Percentiles rank a stretch among this genome's conserved stretches.
Evolutionary conservation across 1,140 invertebrate genomes (phyloP).

Genomic region (Brachionus koreanus): DNA sequence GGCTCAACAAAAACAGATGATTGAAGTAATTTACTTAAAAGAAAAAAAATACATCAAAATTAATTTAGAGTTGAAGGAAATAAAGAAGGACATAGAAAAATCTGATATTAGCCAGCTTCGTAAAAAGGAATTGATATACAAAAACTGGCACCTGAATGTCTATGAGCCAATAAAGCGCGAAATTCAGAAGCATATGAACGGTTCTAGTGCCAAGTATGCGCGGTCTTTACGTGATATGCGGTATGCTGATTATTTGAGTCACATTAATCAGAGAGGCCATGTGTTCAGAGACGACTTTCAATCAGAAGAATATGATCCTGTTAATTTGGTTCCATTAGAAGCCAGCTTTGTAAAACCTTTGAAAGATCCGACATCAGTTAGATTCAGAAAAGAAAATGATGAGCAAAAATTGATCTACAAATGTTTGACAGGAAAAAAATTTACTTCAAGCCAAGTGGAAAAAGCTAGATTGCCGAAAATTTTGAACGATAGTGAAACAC

Average conservation of each 20-base stretch:
- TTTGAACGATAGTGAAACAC: constrained; percentile 12
- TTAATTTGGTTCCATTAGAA: background rate
- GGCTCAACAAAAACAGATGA: background rate
- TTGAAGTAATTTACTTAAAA: background rate
- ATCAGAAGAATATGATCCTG: constrained; percentile 12
- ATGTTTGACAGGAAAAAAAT: constrained; percentile 17
- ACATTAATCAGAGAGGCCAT: background rate
- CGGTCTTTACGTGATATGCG: background rate
- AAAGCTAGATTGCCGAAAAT: background rate
- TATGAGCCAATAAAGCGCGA: constrained; percentile 9
- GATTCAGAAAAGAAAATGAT: background rate
- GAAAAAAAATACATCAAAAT: background rate
- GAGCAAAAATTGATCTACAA: constrained; percentile 5
- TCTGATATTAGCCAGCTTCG: background rate
- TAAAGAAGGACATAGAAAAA: constrained; percentile 11
- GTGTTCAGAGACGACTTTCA: constrained; percentile 16
- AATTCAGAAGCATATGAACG: constrained; percentile 22
- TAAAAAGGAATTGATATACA: constrained; percentile 19
- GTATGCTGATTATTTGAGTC: background rate
- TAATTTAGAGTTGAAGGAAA: constrained; percentile 10
- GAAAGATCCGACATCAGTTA: constrained; percentile 7
- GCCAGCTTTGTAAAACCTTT: background rate
- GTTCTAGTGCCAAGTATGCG: background rate
- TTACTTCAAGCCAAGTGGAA: background rate
- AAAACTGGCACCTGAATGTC: constrained; percentile 32